Base-by-base conservation (phyloP, 2,888 invertebrate genomes). In the Flexamia atlantica region DNA sequence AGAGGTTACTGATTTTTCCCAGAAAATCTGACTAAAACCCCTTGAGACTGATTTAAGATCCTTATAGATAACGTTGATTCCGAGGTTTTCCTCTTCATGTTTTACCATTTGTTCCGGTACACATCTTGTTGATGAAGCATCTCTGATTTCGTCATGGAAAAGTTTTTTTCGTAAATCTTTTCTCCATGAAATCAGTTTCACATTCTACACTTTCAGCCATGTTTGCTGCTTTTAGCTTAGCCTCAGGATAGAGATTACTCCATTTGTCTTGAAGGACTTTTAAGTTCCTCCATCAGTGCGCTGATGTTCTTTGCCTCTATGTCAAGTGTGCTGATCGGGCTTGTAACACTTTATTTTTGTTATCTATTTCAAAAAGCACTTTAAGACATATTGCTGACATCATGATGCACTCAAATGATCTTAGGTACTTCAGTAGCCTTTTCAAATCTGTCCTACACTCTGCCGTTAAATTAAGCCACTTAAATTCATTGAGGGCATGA, bases 311-410 rank as follows among this genome's bases (percentile, higher is more conserved):
- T 42, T 70, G 32, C 17, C n/a, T 70, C 70, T 14, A 70, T 20
- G 10, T 74, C 40, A 42, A 74, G 42, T 20, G 74, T 74, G 42
- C 23, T 42, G n/a, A 12, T 40, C 30, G 30, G n/a, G 32, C n/a
- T n/a, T n/a, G n/a, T n/a, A n/a, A n/a, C n/a, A n/a, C n/a, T n/a
- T n/a, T n/a, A n/a, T n/a, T n/a, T n/a, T n/a, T n/a, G n/a, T 42
- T 74, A 25, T 42, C 74, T 20, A 74, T 42, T 42, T 42, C 20
- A 74, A 42, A 42, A 40, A 74, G 42, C 42, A 74, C 74, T 23
- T 74, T 70, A n/a, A 57, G 60, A 57, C 81, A 81, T 60, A 81
- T 81, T n/a, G n/a, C n/a, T n/a, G n/a, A n/a, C n/a, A n/a, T n/a
- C n/a, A n/a, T n/a, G n/a, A n/a, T n/a, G n/a, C n/a, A n/a, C n/a